Conservation (phyloP, 2,113 vertebrate species). For the Oncorhynchus gorbuscha region DNA sequence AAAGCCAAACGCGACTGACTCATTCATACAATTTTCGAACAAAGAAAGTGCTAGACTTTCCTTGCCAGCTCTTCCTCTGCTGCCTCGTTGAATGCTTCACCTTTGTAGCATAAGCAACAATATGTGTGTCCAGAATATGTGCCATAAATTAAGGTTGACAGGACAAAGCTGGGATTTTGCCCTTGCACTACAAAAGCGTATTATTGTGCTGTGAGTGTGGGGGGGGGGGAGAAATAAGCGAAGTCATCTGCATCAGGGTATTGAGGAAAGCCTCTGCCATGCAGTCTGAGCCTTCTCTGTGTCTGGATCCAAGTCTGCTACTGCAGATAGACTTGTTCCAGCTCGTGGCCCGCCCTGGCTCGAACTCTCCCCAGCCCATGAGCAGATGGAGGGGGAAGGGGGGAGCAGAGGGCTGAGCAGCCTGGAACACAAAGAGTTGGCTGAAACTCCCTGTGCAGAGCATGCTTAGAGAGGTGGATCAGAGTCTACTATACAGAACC, state of each 20-base stretch:
- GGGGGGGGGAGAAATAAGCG: constrained; percentile 52
- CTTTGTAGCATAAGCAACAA: constrained; percentile 68
- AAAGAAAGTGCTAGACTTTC: constrained; percentile 59
- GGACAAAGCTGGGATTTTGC: constrained; percentile 76
- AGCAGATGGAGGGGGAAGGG: constrained; percentile 60
- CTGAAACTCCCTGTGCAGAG: background rate
- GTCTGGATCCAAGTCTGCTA: constrained; percentile 71
- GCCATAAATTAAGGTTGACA: constrained; percentile 78
- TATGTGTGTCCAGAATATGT: constrained; percentile 69
- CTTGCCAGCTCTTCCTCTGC: constrained; percentile 41
- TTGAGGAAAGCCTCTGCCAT: constrained; percentile 54
- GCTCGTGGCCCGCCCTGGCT: constrained; percentile 65
- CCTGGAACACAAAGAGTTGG: background rate
- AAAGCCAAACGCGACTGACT: constrained; percentile 68
- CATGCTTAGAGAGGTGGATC: too few species aligned
- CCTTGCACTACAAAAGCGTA: constrained; percentile 71
- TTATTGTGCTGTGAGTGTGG: constrained; percentile 64
- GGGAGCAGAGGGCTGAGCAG: background rate
- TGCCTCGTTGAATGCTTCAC: constrained; percentile 56
- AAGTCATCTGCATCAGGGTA: constrained; percentile 44
- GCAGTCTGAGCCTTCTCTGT: constrained; percentile 57
- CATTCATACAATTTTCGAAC: constrained; percentile 69
- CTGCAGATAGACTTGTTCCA: constrained; percentile 79
- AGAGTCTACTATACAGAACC: too few species aligned
- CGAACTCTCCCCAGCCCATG: constrained; percentile 49